These are phyloP conservation scores for Lichenostomus cassidix DNA, from an alignment of 2,113 vertebrate genomes.

Conservation along the genomic window DNA sequence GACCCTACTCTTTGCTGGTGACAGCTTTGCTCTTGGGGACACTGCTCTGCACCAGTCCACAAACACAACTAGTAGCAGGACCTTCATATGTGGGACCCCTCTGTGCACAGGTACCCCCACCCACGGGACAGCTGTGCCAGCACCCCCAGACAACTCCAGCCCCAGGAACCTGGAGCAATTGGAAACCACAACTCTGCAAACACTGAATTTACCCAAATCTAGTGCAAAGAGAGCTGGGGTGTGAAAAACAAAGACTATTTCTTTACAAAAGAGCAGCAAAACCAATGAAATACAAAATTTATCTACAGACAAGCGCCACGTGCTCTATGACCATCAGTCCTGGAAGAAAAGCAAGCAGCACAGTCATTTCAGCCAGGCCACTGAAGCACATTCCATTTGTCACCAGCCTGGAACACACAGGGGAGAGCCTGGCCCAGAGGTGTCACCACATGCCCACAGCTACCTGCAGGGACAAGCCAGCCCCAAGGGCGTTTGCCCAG, in stretches of 20 bases:
- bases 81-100: neutral
- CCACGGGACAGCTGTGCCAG: accelerated
- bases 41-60: neutral
- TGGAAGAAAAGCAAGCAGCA: neutral
- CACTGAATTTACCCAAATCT: neutral
- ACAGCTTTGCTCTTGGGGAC: neutral
- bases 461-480: neutral
- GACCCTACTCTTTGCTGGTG: neutral
- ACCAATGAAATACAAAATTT: accelerated
- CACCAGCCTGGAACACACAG: neutral
- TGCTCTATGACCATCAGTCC: neutral
- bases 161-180: accelerated
- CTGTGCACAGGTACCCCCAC: neutral
- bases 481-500: neutral
- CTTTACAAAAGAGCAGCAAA: neutral
- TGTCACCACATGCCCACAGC: neutral
- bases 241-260: neutral
- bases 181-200: neutral
- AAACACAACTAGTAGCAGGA: neutral
- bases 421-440: neutral
- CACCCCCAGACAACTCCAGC: neutral
- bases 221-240: neutral
- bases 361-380: neutral
- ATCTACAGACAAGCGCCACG: accelerated
- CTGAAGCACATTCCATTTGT: neutral